Conservation (phyloP, 30 jellyfish, hydroid and myxozoan genomes). For the Turritopsis rubra region DNA sequence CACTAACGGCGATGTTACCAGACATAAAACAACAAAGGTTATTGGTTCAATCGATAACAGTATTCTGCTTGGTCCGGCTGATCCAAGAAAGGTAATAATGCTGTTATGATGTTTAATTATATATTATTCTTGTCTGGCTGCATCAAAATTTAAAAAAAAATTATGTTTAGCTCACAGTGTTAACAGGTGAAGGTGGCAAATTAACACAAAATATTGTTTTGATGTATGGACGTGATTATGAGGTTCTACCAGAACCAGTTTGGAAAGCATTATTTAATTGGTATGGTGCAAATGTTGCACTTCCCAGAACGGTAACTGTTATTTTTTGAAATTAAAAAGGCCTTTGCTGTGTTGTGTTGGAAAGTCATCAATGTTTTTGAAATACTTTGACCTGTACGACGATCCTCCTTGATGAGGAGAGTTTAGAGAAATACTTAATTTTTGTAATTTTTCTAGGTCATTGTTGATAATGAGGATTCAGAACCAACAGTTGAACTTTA, state of each 20-base stretch:
- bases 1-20: constrained; percentile 37
- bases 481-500: constrained; percentile 58
- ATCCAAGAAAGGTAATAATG: constrained; percentile 49
- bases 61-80: constrained; percentile 41
- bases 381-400: too few relatives aligned
- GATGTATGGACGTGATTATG: constrained; percentile 56
- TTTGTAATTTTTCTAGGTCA: constrained; percentile 35
- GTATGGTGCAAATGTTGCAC: constrained; percentile 79
- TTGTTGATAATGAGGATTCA: constrained; percentile 22
- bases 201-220: constrained; percentile 38
- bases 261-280: constrained; percentile 82
- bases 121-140: background rate
- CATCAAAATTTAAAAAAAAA: background rate
- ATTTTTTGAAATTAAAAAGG: too few relatives aligned
- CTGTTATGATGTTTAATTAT: background rate
- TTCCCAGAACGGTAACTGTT: constrained; percentile 72
- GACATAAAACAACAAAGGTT: constrained; percentile 16
- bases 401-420: too few relatives aligned
- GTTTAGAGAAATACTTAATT: too few relatives aligned
- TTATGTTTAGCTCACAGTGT: constrained; percentile 31
- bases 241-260: constrained; percentile 79
- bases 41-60: constrained; percentile 73
- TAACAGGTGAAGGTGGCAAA: constrained; percentile 95
- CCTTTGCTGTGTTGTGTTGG: background rate
- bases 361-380: background rate